Evolutionary conservation across 2,113 vertebrate species (phyloP).

Genomic region (Syngnathus floridae): DNA sequence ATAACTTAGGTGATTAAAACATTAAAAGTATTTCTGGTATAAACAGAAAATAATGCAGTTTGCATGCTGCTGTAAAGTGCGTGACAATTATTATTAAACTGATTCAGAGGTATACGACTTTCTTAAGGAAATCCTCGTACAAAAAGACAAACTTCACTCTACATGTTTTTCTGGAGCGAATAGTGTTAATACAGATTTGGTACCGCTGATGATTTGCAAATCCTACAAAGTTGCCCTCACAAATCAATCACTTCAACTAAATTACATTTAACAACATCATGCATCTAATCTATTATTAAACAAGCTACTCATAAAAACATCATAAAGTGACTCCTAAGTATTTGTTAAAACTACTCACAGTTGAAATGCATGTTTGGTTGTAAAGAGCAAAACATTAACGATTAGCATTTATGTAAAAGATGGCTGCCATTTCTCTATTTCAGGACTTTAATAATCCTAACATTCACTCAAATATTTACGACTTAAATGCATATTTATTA

Average conservation of each 20-base stretch:
- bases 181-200: not conserved
- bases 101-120: not conserved
- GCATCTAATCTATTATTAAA: not conserved
- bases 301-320: not conserved
- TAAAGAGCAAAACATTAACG: not conserved
- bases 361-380: not conserved
- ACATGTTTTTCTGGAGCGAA: not conserved
- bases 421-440: conserved; percentile 19
- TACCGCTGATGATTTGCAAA: not conserved
- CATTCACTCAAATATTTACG: not conserved
- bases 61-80: conserved; percentile 19
- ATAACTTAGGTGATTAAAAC: conserved; percentile 24
- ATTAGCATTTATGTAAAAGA: not conserved
- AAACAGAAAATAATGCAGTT: conserved; percentile 14
- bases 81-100: not conserved
- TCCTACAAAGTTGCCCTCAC: not conserved
- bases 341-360: not conserved
- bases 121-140: not conserved
- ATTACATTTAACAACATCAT: not conserved
- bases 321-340: not conserved
- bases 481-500: not conserved
- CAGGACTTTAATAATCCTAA: not conserved
- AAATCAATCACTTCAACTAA: conserved; percentile 1
- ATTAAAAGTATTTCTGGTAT: conserved; percentile 8
- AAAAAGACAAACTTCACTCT: not conserved